Percentiles rank a stretch among this genome's conserved stretches.
These are phyloP conservation scores for Diaprepes abbreviatus DNA, from an alignment of 2,888 invertebrate genomes.

Conservation along the genomic window DNA sequence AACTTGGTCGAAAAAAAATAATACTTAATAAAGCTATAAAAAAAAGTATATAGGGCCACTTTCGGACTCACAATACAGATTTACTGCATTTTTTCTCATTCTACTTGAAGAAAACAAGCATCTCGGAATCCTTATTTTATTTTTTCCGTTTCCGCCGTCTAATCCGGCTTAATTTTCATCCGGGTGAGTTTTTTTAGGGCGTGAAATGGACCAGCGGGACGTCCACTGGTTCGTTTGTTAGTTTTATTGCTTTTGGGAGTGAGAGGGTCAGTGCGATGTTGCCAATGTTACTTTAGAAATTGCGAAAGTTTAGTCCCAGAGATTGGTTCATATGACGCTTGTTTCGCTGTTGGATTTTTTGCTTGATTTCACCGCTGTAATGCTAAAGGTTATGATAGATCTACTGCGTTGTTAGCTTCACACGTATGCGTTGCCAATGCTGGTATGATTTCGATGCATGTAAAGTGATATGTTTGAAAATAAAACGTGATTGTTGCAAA, in stretches of 20 bases:
- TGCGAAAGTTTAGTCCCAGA: too few relatives aligned
- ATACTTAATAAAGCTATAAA: not conserved
- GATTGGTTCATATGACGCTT: too few relatives aligned
- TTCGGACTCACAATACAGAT: not conserved
- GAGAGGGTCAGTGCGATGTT: slow-evolving; percentile 53
- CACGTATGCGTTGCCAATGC: too few relatives aligned
- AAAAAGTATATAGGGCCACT: slow-evolving; percentile 2
- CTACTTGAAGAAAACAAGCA: slow-evolving; percentile 37
- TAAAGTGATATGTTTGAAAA: too few relatives aligned
- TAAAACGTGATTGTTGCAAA: too few relatives aligned
- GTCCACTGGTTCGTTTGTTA: slow-evolving; percentile 57
- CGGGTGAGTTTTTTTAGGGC: slow-evolving; percentile 61
- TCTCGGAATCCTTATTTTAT: slow-evolving; percentile 59
- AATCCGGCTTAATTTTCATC: slow-evolving; percentile 67
- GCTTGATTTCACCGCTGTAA: too few relatives aligned
- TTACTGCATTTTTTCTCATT: slow-evolving; percentile 13
- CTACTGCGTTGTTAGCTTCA: too few relatives aligned
- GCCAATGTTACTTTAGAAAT: too few relatives aligned
- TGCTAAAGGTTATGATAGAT: too few relatives aligned
- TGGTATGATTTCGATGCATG: too few relatives aligned
- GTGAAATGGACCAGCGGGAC: slow-evolving; percentile 62
- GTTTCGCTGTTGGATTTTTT: too few relatives aligned
- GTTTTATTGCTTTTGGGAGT: slow-evolving; percentile 56
- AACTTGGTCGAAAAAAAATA: too few relatives aligned
- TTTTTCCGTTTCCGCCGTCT: slow-evolving; percentile 67